Conservation (phyloP, 2,113 vertebrate genomes). For the Rhinopithecus roxellana region DNA sequence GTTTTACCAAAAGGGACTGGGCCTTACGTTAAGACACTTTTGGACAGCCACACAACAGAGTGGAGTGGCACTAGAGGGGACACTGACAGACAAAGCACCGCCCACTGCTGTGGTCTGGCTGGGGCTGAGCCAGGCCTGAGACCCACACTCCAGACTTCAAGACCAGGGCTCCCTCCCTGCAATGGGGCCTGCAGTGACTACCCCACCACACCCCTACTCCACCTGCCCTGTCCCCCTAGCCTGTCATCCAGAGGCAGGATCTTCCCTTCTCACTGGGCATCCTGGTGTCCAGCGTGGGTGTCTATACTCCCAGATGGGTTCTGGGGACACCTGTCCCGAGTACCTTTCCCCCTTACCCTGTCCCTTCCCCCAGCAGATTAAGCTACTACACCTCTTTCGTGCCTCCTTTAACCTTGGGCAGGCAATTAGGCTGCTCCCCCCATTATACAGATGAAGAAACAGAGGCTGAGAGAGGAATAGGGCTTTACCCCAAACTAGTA, state of each 20-base stretch:
- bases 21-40: not conserved
- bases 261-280: not conserved
- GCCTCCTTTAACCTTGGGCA: not conserved
- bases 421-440: not conserved
- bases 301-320: not conserved
- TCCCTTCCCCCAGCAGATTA: not conserved
- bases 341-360: too few species aligned
- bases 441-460: not conserved
- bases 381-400: not conserved
- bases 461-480: not conserved
- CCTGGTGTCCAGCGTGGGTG: too few species aligned
- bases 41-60: fast-evolving
- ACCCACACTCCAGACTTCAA: not conserved
- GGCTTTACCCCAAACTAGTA: not conserved
- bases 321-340: not conserved
- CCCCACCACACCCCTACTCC: too few species aligned
- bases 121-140: not conserved
- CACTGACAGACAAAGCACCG: not conserved
- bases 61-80: fast-evolving
- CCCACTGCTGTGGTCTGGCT: not conserved
- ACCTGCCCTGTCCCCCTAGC: not conserved
- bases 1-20: not conserved
- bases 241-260: not conserved
- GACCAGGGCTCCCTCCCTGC: not conserved
- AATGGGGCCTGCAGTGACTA: not conserved